phyloP scores from a whole-genome alignment of 2,113 vertebrate species.

The Psilopsiagon aurifrons region DNA sequence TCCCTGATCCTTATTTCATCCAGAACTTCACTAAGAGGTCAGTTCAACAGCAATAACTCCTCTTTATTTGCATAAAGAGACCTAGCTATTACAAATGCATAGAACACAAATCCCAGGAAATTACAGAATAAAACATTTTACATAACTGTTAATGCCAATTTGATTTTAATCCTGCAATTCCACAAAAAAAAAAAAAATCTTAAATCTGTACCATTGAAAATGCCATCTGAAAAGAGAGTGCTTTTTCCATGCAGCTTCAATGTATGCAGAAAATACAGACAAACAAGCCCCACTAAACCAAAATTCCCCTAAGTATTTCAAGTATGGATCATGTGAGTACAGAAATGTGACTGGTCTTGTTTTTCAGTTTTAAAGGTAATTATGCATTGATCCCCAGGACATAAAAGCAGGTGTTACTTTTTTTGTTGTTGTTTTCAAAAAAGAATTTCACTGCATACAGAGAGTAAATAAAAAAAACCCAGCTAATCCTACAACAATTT shows the following conservation, averaged over 20 bases:
- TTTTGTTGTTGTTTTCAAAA: neutral
- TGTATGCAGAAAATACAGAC: neutral
- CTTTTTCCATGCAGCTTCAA: neutral
- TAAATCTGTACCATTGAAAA: neutral
- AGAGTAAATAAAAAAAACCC: neutral
- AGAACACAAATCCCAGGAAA: conserved; percentile 79
- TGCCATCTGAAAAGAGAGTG: neutral
- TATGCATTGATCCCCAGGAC: neutral
- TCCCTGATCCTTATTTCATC: conserved; percentile 37
- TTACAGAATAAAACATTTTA: conserved; percentile 79
- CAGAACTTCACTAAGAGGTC: conserved; percentile 6
- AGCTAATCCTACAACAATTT: neutral
- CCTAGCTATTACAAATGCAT: conserved; percentile 23
- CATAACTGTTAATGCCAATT: conserved; percentile 80
- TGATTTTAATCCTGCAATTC: conserved; percentile 75
- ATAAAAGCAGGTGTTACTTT: neutral
- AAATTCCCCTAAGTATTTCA: conserved; percentile 5
- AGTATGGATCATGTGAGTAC: neutral
- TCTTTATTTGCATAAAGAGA: conserved; percentile 35
- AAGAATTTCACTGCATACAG: neutral
- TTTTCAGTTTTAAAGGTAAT: neutral
- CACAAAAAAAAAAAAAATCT: neutral
- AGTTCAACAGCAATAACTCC: conserved; percentile 7
- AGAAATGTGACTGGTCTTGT: neutral
- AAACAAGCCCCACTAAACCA: neutral